Evolutionary conservation across 2,888 invertebrate genomes (phyloP), one percentile per base, ranked within the genome.

Genomic region (Melanargia galathea): DNA sequence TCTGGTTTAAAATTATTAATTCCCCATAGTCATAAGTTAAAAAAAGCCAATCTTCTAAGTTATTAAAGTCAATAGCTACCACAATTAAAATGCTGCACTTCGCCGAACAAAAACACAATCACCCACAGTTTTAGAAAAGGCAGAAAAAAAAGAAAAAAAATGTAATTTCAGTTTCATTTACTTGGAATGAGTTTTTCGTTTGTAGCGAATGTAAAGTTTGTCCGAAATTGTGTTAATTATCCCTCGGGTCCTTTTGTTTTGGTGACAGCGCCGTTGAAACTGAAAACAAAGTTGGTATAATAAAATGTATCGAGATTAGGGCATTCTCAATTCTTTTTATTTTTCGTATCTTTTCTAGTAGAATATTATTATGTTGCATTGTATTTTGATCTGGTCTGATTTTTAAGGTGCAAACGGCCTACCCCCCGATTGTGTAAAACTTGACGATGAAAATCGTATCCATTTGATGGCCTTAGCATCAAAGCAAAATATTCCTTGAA

Each of bases 141-240:
- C 33, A 20, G 16, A 40, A 52, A 48, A 51, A 33, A 60, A 49
- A 57, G 33, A 43, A 33, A 38, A 57, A 48, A 60, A 65, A 57
- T 45, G 62, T 43, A 62, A 65, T 65, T 65, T 62, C 59, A 62
- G 45, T 46, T 60, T 60, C 65, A 56, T 63, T 58, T 59, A 26
- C 43, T 51, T 57, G n/a, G 20, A 60, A 60, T 30, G 60, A 60
- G 60, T 60, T 60, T 62, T 66, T 66, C 62, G 59, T 57, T 45
- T 51, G 26, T 18, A 60, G 20, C 49, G 46, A 64, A 58, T 38
- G 58, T 56, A 56, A 65, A 63, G 63, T 65, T 65, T 65, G 40
- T 43, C 40, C 58, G 56, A 51, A 63, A 63, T 65, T 57, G 63
- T 60, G 63, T 63, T 63, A 63, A 65, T 65, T 65, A 65, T 63